Evolutionary conservation across 2,888 invertebrate species (phyloP), one percentile per base, ranked within the genome.

Genomic region (Nezara viridula): DNA sequence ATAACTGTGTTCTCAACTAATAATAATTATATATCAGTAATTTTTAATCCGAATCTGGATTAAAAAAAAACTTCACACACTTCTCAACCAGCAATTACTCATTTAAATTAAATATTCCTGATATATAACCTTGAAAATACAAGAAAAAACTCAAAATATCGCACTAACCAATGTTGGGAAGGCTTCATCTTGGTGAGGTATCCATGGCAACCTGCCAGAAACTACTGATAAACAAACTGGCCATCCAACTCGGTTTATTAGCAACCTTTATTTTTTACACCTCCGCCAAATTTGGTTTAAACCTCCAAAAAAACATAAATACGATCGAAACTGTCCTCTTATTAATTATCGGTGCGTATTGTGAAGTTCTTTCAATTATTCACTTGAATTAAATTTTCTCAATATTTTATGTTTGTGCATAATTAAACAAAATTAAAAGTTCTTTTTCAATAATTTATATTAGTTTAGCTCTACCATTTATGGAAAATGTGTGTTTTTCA

Each of bases 141-240:
- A 0, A 4, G 3, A 73, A 37, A 73, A 16, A 73, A 6, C 37
- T 37, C 6, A 21, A 7, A 73, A 2, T 77, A 24, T 44, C 10
- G n/a, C 21, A 44, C n/a, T 77, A 40, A 77, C 19, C 77, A 7
- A 3, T 44, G 81, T 47, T n/a, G 81, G 81, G 47, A n/a, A 81
- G 81, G 81, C 44, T 81, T 81, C 81, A 81, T 77, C 44, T 44
- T 81, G 24, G 44, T 37, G 44, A 19, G 81, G 81, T 81, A n/a
- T 81, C 81, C 81, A 81, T 81, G 81, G 81, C 81, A 81, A 81
- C 81, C 40, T 81, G 32, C 81, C 81, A 81, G 81, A 14, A 81
- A 81, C 81, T 47, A 81, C 44, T 81, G 81, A 47, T 81, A 81
- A 81, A 81, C 81, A 81, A 81, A 44, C 81, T 44, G 40, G n/a